Evolutionary conservation across 2,797 vertebrate genomes (phyloP).

Genomic region (Nannoperca australis): DNA sequence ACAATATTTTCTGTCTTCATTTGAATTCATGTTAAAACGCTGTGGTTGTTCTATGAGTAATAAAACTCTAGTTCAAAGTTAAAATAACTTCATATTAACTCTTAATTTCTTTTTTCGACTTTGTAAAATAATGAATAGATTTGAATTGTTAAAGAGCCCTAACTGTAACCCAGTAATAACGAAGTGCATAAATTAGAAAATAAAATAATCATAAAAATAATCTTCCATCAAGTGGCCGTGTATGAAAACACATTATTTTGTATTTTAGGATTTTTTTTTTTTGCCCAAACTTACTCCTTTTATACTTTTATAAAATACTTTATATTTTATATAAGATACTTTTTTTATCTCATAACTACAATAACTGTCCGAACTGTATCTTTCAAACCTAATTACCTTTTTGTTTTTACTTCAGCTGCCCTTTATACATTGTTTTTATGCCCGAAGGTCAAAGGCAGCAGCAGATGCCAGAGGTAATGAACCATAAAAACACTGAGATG

Average conservation of each 20-base stretch:
- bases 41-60: not conserved
- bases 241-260: too few relatives aligned
- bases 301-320: too few relatives aligned
- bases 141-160: not conserved
- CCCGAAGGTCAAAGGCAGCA: conserved; percentile 61
- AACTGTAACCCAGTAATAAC: not conserved
- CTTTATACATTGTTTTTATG: not conserved
- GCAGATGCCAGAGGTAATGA: conserved; percentile 60
- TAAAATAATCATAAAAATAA: not conserved
- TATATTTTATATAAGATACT: too few relatives aligned
- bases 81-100: not conserved
- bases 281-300: not conserved
- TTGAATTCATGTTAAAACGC: not conserved
- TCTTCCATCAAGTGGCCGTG: too few relatives aligned
- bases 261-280: not conserved
- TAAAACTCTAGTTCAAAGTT: not conserved
- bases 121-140: not conserved
- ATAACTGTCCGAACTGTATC: not conserved
- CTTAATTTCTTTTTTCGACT: not conserved
- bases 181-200: not conserved
- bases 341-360: not conserved
- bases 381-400: not conserved
- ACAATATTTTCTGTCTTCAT: not conserved
- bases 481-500: conserved; percentile 48
- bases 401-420: not conserved